Evolutionary conservation across 2,113 vertebrate genomes (phyloP).

Genomic region (Caranx melampygus): DNA sequence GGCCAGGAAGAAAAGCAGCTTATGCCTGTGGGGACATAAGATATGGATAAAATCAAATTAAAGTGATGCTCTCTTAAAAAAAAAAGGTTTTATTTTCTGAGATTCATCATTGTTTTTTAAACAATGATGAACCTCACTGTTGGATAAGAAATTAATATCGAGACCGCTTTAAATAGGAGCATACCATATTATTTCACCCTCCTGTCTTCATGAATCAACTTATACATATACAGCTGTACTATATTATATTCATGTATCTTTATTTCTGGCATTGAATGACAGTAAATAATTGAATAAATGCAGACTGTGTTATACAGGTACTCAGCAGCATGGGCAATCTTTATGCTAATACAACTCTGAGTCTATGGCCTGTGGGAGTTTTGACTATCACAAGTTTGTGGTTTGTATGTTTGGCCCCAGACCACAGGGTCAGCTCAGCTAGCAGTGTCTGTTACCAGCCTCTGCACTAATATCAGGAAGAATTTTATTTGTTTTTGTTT

Average conservation of each 20-base stretch:
- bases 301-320: neutral
- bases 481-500: neutral
- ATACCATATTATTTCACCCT: no score
- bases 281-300: neutral
- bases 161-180: neutral
- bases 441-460: neutral
- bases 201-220: neutral
- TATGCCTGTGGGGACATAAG: neutral
- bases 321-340: neutral
- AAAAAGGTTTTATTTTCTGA: no score
- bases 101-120: neutral
- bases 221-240: neutral
- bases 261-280: neutral
- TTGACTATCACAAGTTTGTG: neutral
- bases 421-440: neutral
- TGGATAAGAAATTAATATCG: neutral
- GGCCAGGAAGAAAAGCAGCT: neutral
- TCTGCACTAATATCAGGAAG: neutral
- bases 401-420: neutral
- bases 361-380: neutral
- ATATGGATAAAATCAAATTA: neutral
- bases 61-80: neutral
- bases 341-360: neutral
- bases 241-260: constrained; percentile 10
- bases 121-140: neutral